Percentiles rank a stretch among this genome's conserved stretches.
Conservation (phyloP, 1,140 invertebrate genomes). For the Amphibalanus amphitrite region DNA sequence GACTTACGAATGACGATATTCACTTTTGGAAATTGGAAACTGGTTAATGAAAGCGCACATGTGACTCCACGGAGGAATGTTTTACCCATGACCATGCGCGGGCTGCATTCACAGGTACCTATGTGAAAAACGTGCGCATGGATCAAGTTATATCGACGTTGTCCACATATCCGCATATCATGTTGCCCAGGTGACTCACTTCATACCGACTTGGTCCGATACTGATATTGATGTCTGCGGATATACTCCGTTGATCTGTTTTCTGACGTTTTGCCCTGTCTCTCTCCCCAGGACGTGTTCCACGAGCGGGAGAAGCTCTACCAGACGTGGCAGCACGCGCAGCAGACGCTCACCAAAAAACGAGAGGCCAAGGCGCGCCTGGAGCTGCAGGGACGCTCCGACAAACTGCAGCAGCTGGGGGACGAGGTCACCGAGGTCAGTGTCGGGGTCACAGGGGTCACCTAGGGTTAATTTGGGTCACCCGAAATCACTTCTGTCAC, state of each 20-base stretch:
- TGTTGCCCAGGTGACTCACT: too few relatives aligned
- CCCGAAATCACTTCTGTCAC: background rate
- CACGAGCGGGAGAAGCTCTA: slow-evolving; percentile 94
- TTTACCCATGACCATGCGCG: background rate
- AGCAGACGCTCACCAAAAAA: slow-evolving; percentile 84
- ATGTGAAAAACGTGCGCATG: background rate
- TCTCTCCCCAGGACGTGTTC: slow-evolving; percentile 92
- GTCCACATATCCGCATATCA: too few relatives aligned
- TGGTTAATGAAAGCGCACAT: too few relatives aligned
- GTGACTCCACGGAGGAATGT: too few relatives aligned
- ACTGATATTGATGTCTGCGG: too few relatives aligned
- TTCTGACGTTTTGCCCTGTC: too few relatives aligned
- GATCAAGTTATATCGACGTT: too few relatives aligned
- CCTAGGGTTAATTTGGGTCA: background rate
- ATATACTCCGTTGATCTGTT: too few relatives aligned
- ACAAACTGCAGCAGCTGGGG: slow-evolving; percentile 73
- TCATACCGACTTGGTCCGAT: too few relatives aligned
- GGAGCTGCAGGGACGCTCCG: slow-evolving; percentile 60
- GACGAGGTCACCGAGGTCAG: slow-evolving; percentile 79
- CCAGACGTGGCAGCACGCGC: slow-evolving; percentile 93
- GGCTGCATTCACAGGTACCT: background rate
- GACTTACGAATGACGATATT: too few relatives aligned
- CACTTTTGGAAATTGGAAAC: too few relatives aligned
- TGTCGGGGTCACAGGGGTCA: too few relatives aligned
- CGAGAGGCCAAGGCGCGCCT: slow-evolving; percentile 82